A percentile compares a stretch with the other conserved stretches of the same genome.
Evolutionary conservation across 2,888 invertebrate genomes (phyloP).

Genomic region (Pachycephus smyrnensis): DNA sequence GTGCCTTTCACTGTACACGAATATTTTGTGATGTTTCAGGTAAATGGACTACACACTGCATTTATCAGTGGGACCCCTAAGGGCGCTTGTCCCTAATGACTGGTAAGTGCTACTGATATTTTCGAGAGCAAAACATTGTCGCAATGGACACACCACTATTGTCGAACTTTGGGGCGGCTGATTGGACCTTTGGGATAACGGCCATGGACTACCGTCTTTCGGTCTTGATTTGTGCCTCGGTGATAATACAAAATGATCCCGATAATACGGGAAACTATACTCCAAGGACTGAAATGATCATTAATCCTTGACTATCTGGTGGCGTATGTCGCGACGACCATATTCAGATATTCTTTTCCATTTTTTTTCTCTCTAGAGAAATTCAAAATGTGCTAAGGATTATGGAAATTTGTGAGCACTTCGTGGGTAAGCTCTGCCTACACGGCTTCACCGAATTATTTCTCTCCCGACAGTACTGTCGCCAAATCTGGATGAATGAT

Average conservation of each 20-base stretch:
- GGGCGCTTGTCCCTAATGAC: not conserved
- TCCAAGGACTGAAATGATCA: not conserved
- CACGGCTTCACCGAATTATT: not conserved
- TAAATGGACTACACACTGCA: not conserved
- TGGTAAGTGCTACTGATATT: constrained; percentile 3
- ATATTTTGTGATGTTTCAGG: not conserved
- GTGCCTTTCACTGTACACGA: not conserved
- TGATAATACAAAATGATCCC: not conserved
- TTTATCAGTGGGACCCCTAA: not conserved
- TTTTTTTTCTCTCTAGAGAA: not conserved
- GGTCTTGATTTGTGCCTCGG: not conserved
- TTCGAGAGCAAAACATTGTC: constrained; percentile 3
- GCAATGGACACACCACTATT: not conserved
- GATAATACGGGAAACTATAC: constrained; percentile 3
- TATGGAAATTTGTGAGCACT: not conserved
- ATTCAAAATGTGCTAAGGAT: not conserved
- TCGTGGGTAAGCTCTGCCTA: not conserved
- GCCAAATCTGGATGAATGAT: not conserved
- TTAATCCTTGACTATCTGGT: not conserved
- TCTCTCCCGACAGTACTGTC: not conserved
- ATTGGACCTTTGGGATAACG: not conserved
- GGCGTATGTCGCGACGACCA: not conserved
- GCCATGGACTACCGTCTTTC: not conserved
- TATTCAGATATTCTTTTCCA: not conserved
- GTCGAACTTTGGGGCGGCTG: not conserved